Evolutionary conservation across 2,888 invertebrate genomes (phyloP), one percentile per base, ranked within the genome.

Genomic region (Hedya salicella): DNA sequence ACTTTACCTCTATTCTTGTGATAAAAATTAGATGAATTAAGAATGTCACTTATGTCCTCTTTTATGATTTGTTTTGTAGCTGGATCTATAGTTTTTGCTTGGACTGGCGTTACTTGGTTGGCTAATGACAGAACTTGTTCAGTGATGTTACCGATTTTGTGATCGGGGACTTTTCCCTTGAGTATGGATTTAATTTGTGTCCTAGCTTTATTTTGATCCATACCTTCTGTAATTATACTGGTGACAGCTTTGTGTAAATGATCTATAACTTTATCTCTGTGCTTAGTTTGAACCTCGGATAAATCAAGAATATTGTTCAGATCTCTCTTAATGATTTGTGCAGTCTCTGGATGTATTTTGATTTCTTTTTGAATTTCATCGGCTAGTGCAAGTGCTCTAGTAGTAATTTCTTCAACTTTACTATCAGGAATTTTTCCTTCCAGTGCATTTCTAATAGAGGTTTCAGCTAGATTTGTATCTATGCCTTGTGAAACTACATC

Each of bases 1-100:
- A 74, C 17, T 64, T 68, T 53, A 8, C 63, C 59, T 36, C 64
- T 69, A 46, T 16, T 9, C 44, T 48, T n/a, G 56, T 16, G 25
- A 4, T 14, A 13, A 11, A 14, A 49, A 16, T 63, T 39, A 14
- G 69, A 57, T 13, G 68, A 21, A 11, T 73, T 59, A 17, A 75
- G 66, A 46, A 73, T 44, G 25, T 68, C 39, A 44, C 19, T 52
- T n/a, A 74, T 64, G 66, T 71, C 71, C 62, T 71, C 60, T n/a
- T 48, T 57, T 5, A 73, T 21, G 1, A 46, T 42, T 17, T 16
- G 2, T 73, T 19, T 42, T 50, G 14, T 62, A 11, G 25, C 25
- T 1, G 14, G 9, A 42, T 62, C 17, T 14, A 52, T 17, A 13
- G 32, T 11, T n/a, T 36, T 0, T 6, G 36, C 5, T 13, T 6